Evolutionary conservation across 35 echinoderm and acorn worm genomes (phyloP).

Genomic region (Apostichopus japonicus): DNA sequence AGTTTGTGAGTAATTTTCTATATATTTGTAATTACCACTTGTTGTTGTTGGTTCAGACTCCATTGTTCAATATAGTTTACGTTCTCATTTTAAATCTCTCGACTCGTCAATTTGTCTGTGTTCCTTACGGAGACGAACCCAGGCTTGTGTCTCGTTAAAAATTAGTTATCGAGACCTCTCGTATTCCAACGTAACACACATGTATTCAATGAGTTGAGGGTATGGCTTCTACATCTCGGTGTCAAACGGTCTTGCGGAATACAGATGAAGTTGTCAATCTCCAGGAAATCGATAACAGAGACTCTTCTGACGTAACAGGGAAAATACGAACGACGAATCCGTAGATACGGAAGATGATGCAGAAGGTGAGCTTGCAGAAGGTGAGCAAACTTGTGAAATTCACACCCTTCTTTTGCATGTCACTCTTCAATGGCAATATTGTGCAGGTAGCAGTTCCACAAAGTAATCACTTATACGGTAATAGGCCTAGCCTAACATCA

Average conservation of each 20-base stretch:
- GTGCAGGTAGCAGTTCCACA: not conserved
- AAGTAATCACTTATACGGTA: not conserved
- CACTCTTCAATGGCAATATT: not conserved
- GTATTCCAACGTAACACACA: too few relatives aligned
- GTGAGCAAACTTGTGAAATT: not conserved
- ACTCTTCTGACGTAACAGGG: not conserved
- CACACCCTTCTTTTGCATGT: not conserved
- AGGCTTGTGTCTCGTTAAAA: too few relatives aligned
- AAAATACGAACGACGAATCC: not conserved
- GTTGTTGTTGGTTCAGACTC: too few relatives aligned
- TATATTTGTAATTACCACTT: too few relatives aligned
- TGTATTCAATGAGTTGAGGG: not conserved
- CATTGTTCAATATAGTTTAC: too few relatives aligned
- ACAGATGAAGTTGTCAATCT: conserved; percentile 1
- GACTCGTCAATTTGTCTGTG: too few relatives aligned
- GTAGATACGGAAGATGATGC: not conserved
- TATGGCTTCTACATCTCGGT: conserved; percentile 29
- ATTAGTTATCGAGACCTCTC: too few relatives aligned
- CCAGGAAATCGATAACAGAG: not conserved
- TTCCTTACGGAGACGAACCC: too few relatives aligned
- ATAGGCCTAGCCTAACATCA: too few relatives aligned
- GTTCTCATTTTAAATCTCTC: too few relatives aligned
- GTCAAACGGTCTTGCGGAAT: not conserved
- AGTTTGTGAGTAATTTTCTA: too few relatives aligned
- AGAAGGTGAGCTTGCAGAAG: not conserved